Evolutionary conservation across 2,888 invertebrate genomes (phyloP).

Genomic region (Phymatocera aterrima): DNA sequence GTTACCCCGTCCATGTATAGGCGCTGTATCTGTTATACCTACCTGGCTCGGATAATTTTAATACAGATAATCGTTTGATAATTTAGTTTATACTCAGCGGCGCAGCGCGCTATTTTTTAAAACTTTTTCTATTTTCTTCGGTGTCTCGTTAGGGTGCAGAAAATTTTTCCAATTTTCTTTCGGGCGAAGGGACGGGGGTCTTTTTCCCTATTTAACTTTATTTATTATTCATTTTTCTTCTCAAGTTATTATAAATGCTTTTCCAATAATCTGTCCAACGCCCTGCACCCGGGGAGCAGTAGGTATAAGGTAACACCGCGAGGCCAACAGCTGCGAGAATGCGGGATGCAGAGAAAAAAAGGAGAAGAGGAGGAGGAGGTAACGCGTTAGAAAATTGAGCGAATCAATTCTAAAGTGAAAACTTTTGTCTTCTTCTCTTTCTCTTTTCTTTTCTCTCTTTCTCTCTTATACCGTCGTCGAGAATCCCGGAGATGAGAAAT

Average conservation of each 20-base stretch:
- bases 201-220: slow-evolving; percentile 8
- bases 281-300: not conserved
- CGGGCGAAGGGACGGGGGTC: too few relatives aligned
- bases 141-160: too few relatives aligned
- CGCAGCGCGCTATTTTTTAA: not conserved
- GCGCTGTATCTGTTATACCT: too few relatives aligned
- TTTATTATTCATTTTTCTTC: slow-evolving; percentile 26
- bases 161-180: not conserved
- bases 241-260: slow-evolving; percentile 30
- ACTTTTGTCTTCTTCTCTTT: not conserved
- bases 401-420: slow-evolving; percentile 37
- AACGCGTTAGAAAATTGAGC: slow-evolving; percentile 37
- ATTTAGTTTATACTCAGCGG: not conserved
- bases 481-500: not conserved
- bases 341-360: not conserved
- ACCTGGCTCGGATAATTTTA: too few relatives aligned
- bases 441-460: not conserved
- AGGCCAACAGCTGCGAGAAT: slow-evolving; percentile 27
- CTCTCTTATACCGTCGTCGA: not conserved
- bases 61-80: slow-evolving; percentile 12
- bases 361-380: not conserved
- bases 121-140: not conserved
- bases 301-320: not conserved
- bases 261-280: slow-evolving; percentile 29
- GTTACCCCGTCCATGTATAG: too few relatives aligned